A percentile compares a stretch with the other conserved stretches of the same genome.
These are phyloP conservation scores for Bufotes viridis DNA, from an alignment of 2,797 vertebrate genomes.

Conservation along the genomic window DNA sequence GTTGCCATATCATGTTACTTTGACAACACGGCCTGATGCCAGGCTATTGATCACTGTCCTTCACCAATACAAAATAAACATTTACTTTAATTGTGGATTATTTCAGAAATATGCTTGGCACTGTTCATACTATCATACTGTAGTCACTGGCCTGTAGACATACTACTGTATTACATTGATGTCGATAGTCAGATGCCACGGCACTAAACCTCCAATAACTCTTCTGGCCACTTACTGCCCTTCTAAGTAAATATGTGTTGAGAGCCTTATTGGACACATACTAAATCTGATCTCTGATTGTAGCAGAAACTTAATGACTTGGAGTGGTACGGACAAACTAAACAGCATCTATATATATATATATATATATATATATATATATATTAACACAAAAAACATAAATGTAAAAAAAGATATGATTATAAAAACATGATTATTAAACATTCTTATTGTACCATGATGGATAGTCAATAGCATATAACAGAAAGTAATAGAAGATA, in stretches of 20 bases:
- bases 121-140: background rate
- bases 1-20: background rate
- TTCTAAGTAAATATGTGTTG: background rate
- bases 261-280: background rate
- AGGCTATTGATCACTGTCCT: background rate
- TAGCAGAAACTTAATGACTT: no score
- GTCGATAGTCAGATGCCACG: background rate
- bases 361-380: no score
- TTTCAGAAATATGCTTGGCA: background rate
- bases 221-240: background rate
- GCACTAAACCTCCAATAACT: slow-evolving; percentile 3
- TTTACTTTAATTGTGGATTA: background rate
- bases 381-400: no score
- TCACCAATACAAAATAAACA: background rate
- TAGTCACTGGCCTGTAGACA: background rate
- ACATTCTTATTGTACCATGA: no score
- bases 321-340: no score
- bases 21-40: background rate
- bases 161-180: background rate
- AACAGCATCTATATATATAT: no score
- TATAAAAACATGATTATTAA: no score
- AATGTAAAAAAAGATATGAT: no score
- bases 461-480: no score
- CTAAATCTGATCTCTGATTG: background rate
- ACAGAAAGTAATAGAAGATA: no score